Percentiles rank a stretch among this genome's conserved stretches.
phyloP scores from a whole-genome alignment of 2,797 vertebrate genomes.

The Astyanax mexicanus region DNA sequence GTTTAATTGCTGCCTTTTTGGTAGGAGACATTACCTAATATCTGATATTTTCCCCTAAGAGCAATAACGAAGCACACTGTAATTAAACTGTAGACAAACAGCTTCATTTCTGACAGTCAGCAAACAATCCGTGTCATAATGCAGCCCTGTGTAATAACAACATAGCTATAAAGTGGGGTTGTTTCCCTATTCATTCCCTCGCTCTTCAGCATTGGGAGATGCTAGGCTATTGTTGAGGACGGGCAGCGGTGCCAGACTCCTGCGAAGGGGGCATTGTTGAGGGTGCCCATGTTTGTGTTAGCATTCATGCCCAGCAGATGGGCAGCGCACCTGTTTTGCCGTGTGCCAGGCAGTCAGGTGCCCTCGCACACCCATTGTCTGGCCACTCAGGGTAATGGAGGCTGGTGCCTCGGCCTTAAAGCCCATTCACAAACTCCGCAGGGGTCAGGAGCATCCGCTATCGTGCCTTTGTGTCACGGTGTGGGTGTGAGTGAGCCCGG shows the following conservation, averaged over 20 bases:
- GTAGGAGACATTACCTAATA: constrained; percentile 34
- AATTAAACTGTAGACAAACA: constrained; percentile 51
- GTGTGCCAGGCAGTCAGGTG: constrained; percentile 55
- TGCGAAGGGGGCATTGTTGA: constrained; percentile 52
- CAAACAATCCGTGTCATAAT: constrained; percentile 51
- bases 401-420: constrained; percentile 26
- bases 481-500: constrained; percentile 9
- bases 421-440: constrained; percentile 47
- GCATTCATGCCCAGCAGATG: constrained; percentile 55
- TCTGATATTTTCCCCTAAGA: constrained; percentile 30
- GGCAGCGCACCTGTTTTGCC: constrained; percentile 56
- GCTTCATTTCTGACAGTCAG: constrained; percentile 39
- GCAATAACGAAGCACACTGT: constrained; percentile 31
- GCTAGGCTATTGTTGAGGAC: constrained; percentile 49
- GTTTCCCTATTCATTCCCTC: constrained; percentile 5
- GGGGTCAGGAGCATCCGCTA: constrained; percentile 27
- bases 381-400: constrained; percentile 44
- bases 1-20: constrained; percentile 45
- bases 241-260: constrained; percentile 36
- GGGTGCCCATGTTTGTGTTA: constrained; percentile 29
- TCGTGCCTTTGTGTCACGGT: background rate
- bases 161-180: constrained; percentile 8
- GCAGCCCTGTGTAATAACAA: constrained; percentile 39
- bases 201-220: constrained; percentile 17
- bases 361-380: constrained; percentile 45